These are phyloP conservation scores for Tipula vernalis DNA, from an alignment of 2,888 invertebrate species.

Conservation along the genomic window DNA sequence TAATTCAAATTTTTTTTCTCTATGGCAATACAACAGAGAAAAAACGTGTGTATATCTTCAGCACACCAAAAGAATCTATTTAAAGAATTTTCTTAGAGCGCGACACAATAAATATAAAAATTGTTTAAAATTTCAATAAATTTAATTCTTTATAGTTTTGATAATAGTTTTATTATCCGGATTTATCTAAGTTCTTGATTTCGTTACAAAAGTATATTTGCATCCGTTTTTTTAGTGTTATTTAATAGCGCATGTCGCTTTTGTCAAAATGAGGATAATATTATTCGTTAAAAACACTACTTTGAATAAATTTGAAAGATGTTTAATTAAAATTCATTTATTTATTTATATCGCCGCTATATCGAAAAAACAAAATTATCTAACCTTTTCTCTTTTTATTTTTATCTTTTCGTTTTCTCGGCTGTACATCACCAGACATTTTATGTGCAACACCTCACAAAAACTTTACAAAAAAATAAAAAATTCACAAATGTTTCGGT, in stretches of 20 bases:
- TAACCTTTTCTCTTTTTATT: conserved; percentile 60
- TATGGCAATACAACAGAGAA: conserved; percentile 5
- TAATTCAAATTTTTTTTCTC: neutral
- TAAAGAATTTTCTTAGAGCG: neutral
- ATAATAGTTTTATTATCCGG: neutral
- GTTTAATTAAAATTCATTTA: neutral
- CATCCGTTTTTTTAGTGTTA: neutral
- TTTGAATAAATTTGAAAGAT: neutral
- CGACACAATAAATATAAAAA: neutral
- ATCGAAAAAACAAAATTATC: neutral
- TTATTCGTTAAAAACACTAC: neutral
- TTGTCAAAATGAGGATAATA: neutral
- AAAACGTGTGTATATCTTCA: conserved; percentile 1
- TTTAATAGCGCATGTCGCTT: neutral
- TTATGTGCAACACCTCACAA: conserved; percentile 25
- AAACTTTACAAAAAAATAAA: neutral
- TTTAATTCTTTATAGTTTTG: neutral
- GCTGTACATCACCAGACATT: conserved; percentile 82
- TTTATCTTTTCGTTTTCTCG: conserved; percentile 76
- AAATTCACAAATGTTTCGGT: neutral
- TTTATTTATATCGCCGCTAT: neutral
- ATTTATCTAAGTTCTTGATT: neutral
- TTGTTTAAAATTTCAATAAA: neutral
- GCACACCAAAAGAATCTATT: conserved; percentile 5
- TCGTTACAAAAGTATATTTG: neutral